These are phyloP conservation scores for Pseudobourletiella spinata DNA, from an alignment of 1,140 invertebrate species.

Conservation along the genomic window DNA sequence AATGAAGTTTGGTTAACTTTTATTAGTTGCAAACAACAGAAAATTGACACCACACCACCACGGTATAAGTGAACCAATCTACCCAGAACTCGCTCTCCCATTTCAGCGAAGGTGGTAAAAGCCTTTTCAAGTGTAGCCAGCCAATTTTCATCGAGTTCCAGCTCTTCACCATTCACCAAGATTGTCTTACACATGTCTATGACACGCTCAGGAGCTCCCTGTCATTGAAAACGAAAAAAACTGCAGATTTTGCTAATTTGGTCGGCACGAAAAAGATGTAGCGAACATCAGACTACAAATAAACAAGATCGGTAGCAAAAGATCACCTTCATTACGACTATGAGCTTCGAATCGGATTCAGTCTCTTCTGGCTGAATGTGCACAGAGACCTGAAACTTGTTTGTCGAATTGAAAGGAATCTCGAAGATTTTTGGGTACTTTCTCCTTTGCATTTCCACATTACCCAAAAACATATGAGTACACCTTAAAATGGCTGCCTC, in stretches of 20 bases:
- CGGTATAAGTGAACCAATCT: not conserved
- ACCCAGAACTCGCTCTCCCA: slow-evolving; percentile 66
- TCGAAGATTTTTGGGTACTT: slow-evolving; percentile 65
- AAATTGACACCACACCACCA: too few relatives aligned
- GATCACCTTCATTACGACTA: not conserved
- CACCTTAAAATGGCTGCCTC: slow-evolving; percentile 77
- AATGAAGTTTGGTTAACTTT: too few relatives aligned
- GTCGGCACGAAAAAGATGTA: too few relatives aligned
- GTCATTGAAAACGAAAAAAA: too few relatives aligned
- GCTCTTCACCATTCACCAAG: slow-evolving; percentile 54
- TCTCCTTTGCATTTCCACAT: slow-evolving; percentile 48
- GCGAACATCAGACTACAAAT: not conserved
- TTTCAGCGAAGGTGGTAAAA: slow-evolving; percentile 65
- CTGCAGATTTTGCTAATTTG: too few relatives aligned
- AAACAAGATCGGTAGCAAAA: not conserved
- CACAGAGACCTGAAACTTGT: slow-evolving; percentile 72
- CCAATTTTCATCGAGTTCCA: slow-evolving; percentile 48
- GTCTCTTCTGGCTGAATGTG: slow-evolving; percentile 40
- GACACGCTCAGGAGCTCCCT: slow-evolving; percentile 84
- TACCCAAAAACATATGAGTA: slow-evolving; percentile 57
- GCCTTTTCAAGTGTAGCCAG: slow-evolving; percentile 57
- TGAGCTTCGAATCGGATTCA: not conserved
- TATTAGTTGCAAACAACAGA: too few relatives aligned
- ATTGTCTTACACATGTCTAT: slow-evolving; percentile 66
- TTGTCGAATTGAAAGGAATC: slow-evolving; percentile 76